Conservation (phyloP, 1,140 invertebrate genomes). For the Caenorhabditis inopinata region DNA sequence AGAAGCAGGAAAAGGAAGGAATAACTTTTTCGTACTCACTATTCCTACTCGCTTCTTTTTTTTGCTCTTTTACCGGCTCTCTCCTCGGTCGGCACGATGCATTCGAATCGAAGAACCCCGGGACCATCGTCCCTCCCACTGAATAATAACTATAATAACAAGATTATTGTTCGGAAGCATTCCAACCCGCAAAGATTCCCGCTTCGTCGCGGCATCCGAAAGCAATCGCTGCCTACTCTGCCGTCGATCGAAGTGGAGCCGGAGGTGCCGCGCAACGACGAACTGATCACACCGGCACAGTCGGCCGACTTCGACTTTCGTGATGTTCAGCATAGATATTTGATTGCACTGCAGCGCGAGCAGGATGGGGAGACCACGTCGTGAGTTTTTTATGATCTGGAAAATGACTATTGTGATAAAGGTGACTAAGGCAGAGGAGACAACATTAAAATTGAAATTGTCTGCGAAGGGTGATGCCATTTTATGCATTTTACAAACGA, state of each 20-base stretch:
- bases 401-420: no score
- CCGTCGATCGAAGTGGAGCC: not conserved
- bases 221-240: not conserved
- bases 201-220: not conserved
- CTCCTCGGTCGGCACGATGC: not conserved
- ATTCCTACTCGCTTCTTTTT: not conserved
- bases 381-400: not conserved
- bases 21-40: no score
- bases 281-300: not conserved
- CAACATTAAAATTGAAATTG: no score
- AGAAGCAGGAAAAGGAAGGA: conserved; percentile 7
- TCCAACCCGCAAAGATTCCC: not conserved
- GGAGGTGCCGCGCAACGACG: no score
- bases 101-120: not conserved
- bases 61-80: not conserved
- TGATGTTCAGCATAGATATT: not conserved
- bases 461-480: no score
- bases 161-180: no score
- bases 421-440: no score
- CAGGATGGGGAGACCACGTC: not conserved
- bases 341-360: not conserved
- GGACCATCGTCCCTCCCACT: not conserved
- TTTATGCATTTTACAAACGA: no score
- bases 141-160: not conserved
- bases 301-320: not conserved